phyloP scores from a whole-genome alignment of 2,888 invertebrate genomes.

The Acrobeloides nanus region DNA sequence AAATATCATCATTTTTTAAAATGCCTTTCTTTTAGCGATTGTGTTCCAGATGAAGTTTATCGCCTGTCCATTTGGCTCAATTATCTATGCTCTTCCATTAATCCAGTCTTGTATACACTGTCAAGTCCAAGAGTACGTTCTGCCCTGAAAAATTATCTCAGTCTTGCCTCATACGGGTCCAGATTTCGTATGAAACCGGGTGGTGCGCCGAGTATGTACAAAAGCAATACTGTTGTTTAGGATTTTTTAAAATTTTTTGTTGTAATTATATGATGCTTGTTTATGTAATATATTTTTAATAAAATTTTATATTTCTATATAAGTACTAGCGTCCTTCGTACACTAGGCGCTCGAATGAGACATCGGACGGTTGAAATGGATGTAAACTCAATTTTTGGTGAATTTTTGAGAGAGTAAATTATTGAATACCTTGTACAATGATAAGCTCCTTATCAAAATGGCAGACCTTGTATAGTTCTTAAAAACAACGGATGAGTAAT shows the following conservation, averaged over 20 bases:
- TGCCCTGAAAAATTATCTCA: constrained; percentile 14
- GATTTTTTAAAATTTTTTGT: constrained; percentile 1
- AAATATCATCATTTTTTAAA: constrained; percentile 2
- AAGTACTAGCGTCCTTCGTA: no score
- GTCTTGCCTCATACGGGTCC: not conserved
- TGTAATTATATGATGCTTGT: not conserved
- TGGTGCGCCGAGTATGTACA: constrained; percentile 13
- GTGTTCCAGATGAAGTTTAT: constrained; percentile 28
- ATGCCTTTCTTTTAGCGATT: not conserved
- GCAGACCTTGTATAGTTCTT: no score
- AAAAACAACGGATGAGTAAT: no score
- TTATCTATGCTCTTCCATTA: constrained; percentile 41
- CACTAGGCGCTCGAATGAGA: no score
- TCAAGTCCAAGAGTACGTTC: constrained; percentile 31
- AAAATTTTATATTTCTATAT: no score
- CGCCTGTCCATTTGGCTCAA: constrained; percentile 38
- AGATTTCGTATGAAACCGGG: no score
- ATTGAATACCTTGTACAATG: no score
- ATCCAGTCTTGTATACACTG: constrained; percentile 44
- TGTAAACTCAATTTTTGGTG: no score
- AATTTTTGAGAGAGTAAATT: no score
- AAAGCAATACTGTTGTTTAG: constrained; percentile 15
- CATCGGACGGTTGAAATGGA: no score
- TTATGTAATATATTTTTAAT: not conserved
- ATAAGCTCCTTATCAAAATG: no score